Conservation (phyloP, 2,888 invertebrate species). For the Plemyria rubiginata region DNA sequence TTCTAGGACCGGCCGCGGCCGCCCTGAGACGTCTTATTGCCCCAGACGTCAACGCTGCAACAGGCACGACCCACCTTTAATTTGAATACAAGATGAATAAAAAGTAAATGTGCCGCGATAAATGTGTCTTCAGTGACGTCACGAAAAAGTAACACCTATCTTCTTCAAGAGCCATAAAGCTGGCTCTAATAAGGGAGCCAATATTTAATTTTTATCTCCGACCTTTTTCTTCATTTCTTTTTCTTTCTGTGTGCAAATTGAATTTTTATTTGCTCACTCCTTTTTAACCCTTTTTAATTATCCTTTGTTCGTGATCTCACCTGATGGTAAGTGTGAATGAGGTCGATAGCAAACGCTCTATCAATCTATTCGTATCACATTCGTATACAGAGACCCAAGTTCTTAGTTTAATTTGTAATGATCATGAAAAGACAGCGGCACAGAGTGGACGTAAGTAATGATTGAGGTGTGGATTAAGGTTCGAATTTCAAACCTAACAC, state of each 20-base stretch:
- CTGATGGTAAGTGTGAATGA: not conserved
- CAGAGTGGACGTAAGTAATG: too few relatives aligned
- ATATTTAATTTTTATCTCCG: conserved; percentile 38
- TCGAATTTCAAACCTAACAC: conserved; percentile 3
- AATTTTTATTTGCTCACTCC: conserved; percentile 6
- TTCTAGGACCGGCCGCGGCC: conserved; percentile 19
- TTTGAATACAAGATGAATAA: conserved; percentile 29
- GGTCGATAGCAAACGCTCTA: too few relatives aligned
- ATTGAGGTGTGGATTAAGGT: not conserved
- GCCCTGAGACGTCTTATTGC: conserved; percentile 24
- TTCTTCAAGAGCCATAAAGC: conserved; percentile 34
- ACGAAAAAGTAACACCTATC: conserved; percentile 24
- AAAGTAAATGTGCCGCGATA: conserved; percentile 25
- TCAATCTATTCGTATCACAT: too few relatives aligned
- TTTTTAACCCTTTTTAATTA: not conserved
- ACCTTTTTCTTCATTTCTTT: conserved; percentile 20
- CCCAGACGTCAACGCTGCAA: conserved; percentile 32
- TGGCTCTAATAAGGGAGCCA: conserved; percentile 26
- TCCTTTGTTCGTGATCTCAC: not conserved
- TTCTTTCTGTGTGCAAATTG: conserved; percentile 10
- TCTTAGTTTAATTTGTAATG: too few relatives aligned
- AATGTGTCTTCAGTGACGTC: conserved; percentile 11
- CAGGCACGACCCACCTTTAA: conserved; percentile 26
- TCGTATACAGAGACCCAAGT: too few relatives aligned
- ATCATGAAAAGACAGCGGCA: too few relatives aligned